Evolutionary conservation across 2,113 vertebrate genomes (phyloP), one percentile per base, ranked within the genome.

Genomic region (Chiloscyllium plagiosum): DNA sequence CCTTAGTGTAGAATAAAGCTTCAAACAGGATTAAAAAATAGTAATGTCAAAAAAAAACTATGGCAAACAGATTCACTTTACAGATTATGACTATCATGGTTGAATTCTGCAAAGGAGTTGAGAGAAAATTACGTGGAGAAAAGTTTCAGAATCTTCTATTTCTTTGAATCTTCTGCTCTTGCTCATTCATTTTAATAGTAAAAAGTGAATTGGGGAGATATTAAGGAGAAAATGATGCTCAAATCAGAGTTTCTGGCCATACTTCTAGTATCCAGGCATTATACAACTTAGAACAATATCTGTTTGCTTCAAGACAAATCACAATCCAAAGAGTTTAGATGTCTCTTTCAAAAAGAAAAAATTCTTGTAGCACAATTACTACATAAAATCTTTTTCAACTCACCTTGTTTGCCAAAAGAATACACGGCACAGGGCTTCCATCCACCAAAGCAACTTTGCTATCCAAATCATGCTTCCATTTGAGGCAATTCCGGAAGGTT

Each of bases 331-430:
- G 5, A 24, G 37, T 47, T 69, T 20, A 68, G 69, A 94, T 37
- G 7, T 65, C 33, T 56, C 20, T n/a, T 24, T 17, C n/a, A 69
- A 42, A 61, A 37, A n/a, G 10, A 69, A 69, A 68, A 8, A 94
- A 66, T 47, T 70, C 42, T 26, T 26, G 22, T 22, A 94, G 26
- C 33, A 70, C 37, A 87, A 56, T 19, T 37, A 33, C 89, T 66
- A 33, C 33, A 66, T 65, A 33, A 68, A 80, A 95, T 68, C 10
- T 2, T 69, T 19, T 24, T 66, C 7, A 42, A 24, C 96, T 96
- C 96, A 98, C 98, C 97, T 99, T 99, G 96, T 98, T 99, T 37
- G 98, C 98, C 97, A 99, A 97, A 95, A 99, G 97, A 76, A 99
- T 97, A 96, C 98, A 99, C 13, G 98, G 98, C 92, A 99, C 97